Base-by-base conservation (phyloP, 2,888 invertebrate species). In the Netelia inedita region DNA sequence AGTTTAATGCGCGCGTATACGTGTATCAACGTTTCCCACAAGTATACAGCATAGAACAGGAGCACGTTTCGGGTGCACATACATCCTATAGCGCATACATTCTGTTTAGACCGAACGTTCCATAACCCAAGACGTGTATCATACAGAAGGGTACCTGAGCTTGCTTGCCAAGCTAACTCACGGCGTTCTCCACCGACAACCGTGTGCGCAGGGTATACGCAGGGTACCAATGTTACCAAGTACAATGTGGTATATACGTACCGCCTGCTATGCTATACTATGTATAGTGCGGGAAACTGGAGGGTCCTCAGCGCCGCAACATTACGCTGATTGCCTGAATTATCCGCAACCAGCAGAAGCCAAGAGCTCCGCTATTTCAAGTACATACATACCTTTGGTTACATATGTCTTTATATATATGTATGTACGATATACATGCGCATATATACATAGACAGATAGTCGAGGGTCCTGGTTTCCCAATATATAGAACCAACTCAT, bases 251-350 rank as follows among this genome's bases (percentile, higher is more conserved):
- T 69, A 68, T 75, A 69, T 41, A 76, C 21, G 23, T 35, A 71
- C 63, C 41, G 19, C 10, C 50, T 28, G 28, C 46, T n/a, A 41
- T 50, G 55, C 41, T 79, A 50, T 46, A 41, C 65, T 79, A 87
- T 87, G 89, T 88, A 88, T 86, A 87, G 86, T 84, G 63, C 73
- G 80, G 89, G 85, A 86, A 88, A 89, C 89, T 91, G 90, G 91
- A 93, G 93, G 91, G 91, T 91, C 91, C 92, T 92, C 92, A 91
- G 88, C 88, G 90, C 91, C 89, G 91, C 93, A 93, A 92, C 93
- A 93, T 93, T 93, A 93, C 92, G 92, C 92, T 93, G 93, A 93
- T 93, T 93, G 93, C 93, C 93, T 92, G 93, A 93, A 93, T 93
- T 93, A 93, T 93, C 92, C 92, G 91, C 91, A 92, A 92, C 92